These are phyloP conservation scores for Strigamia maritima DNA, from an alignment of 2,888 invertebrate species.

Conservation along the genomic window DNA sequence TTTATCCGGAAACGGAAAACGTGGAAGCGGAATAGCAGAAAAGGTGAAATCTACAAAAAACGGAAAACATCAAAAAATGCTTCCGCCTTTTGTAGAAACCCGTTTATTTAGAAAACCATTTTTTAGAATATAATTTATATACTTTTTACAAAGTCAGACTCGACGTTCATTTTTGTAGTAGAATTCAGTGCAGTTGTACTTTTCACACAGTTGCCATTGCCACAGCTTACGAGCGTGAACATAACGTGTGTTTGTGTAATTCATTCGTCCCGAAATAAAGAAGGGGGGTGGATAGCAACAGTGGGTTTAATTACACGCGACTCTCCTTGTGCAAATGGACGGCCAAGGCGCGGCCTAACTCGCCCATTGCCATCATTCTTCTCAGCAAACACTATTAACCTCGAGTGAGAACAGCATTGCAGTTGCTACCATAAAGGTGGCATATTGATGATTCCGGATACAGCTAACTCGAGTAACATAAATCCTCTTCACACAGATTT, in stretches of 20 bases:
- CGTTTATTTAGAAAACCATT: too few species aligned
- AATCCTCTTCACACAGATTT: not conserved
- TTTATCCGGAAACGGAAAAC: too few species aligned
- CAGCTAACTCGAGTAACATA: constrained; percentile 25
- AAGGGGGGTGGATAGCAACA: constrained; percentile 5
- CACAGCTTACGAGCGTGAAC: constrained; percentile 27
- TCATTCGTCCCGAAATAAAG: constrained; percentile 18
- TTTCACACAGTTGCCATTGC: constrained; percentile 25
- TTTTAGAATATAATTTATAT: not conserved
- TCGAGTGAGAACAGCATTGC: constrained; percentile 28
- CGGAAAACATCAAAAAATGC: not conserved
- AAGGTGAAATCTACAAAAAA: not conserved
- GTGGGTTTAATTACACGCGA: constrained; percentile 29
- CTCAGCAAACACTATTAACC: constrained; percentile 30
- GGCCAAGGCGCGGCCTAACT: constrained; percentile 20
- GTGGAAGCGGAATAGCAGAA: too few species aligned
- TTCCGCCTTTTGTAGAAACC: too few species aligned
- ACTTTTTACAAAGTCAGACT: not conserved
- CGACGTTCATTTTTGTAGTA: not conserved
- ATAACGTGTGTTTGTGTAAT: constrained; percentile 22
- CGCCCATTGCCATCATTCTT: constrained; percentile 32
- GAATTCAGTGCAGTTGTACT: not conserved
- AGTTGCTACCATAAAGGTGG: constrained; percentile 16
- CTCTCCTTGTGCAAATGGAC: constrained; percentile 32
- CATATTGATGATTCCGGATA: constrained; percentile 19